These are phyloP conservation scores for Spizaetus ornatus DNA, from an alignment of 2,113 vertebrate species.

Conservation along the genomic window DNA sequence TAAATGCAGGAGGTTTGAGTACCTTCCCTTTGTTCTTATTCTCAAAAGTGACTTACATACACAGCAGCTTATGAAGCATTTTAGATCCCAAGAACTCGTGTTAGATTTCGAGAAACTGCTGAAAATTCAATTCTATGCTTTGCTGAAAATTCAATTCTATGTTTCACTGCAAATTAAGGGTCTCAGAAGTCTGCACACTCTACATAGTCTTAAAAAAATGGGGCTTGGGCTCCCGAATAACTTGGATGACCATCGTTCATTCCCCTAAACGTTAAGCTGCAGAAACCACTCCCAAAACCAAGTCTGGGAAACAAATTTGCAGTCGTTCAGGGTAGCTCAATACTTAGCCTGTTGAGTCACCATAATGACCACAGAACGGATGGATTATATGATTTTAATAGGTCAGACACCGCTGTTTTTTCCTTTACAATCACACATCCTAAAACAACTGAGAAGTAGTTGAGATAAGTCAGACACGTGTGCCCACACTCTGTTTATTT, in stretches of 20 bases:
- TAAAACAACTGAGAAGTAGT: slow-evolving; percentile 8
- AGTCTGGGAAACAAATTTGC: slow-evolving; percentile 57
- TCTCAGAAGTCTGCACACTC: not conserved
- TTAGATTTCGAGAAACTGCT: not conserved
- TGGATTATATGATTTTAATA: slow-evolving; percentile 40
- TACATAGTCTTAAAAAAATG: not conserved
- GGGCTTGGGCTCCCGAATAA: not conserved
- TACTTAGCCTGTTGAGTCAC: slow-evolving; percentile 44
- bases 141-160: not conserved
- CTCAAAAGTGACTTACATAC: not conserved
- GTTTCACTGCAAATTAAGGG: not conserved
- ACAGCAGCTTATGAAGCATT: not conserved
- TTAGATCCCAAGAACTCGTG: not conserved
- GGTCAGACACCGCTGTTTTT: not conserved
- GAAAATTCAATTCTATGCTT: not conserved
- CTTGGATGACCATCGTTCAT: not conserved
- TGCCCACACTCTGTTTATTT: slow-evolving; percentile 13
- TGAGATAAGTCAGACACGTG: not conserved
- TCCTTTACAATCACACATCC: slow-evolving; percentile 39
- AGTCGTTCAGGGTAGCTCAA: not conserved
- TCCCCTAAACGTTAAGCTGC: slow-evolving; percentile 18
- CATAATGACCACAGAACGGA: slow-evolving; percentile 33
- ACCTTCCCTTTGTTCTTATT: not conserved
- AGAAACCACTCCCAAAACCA: slow-evolving; percentile 61
- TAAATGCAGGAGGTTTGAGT: not conserved